Base-by-base conservation (phyloP, 2,888 invertebrate species). In the Netelia fuscicornis region DNA sequence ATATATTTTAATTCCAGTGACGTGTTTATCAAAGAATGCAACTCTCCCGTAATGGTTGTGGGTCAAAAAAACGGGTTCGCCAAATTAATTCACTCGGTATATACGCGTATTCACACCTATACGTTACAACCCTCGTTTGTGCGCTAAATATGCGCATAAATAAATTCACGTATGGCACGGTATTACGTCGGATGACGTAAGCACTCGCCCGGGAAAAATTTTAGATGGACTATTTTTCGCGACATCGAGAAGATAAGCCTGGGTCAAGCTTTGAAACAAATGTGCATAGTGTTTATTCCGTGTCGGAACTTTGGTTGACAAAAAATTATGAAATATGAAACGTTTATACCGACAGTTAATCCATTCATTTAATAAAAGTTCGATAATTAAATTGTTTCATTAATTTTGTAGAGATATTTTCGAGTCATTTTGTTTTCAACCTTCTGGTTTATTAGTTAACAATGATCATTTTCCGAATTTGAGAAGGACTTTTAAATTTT, bases 21-120 rank as follows among this genome's bases (percentile, higher is more conserved):
- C 68, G 74, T 81, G 74, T 81, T 75, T 81, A 81, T 75, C 60
- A 54, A 75, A 74, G 74, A 81, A 67, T 80, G 23, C 60, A 30
- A 48, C 52, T 68, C 71, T 65, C 58, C 9, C 74, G 67, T 67
- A 77, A 67, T 67, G 67, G n/a, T 77, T 67, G 77, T 56, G 67
- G 67, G 64, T 64, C 37, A 65, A 72, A 80, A 23, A 72, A 80
- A 80, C 23, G 44, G 65, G 64, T 65, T 65, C 48, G 56, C 5
- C 3, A 58, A 72, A 67, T 72, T 58, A n/a, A 54, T 72, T 80
- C 64, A 37, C 64, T 9, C 20, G 6, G 17, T 20, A 9, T 9
- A 42, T 48, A 25, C 20, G 44, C 23, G 44, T 20, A 30, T 70
- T 23, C 62, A 25, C 6, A 60, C 17, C 10, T 60, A 60, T 23